A percentile compares a stretch with the other conserved stretches of the same genome.
These are phyloP conservation scores for Nannoperca australis DNA, from an alignment of 2,797 vertebrate genomes.

Conservation along the genomic window DNA sequence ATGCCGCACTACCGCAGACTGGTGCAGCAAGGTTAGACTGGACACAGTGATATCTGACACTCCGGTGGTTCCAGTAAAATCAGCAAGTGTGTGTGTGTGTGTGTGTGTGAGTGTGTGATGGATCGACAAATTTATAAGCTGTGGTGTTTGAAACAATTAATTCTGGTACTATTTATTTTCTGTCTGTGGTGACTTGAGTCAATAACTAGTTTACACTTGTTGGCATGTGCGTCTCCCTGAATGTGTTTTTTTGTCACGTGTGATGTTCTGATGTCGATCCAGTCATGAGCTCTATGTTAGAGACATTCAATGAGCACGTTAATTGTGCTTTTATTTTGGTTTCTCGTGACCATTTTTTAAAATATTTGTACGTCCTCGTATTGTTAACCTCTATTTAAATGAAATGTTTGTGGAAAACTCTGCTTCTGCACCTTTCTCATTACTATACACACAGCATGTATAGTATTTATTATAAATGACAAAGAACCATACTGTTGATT, in stretches of 20 bases:
- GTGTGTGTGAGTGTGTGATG: background rate
- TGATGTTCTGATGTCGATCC: constrained; percentile 60
- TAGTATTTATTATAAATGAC: constrained; percentile 53
- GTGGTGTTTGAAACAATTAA: constrained; percentile 49
- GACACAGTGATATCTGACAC: background rate
- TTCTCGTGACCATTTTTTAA: background rate
- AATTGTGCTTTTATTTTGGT: constrained; percentile 66
- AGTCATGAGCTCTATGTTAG: constrained; percentile 81
- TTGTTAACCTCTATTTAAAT: constrained; percentile 47
- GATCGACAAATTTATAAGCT: constrained; percentile 59
- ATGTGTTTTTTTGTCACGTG: constrained; percentile 51
- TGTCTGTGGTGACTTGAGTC: constrained; percentile 17
- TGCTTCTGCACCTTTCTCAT: constrained; percentile 58
- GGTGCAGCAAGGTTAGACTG: constrained; percentile 90
- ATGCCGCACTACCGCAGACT: constrained; percentile 97
- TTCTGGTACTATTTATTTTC: constrained; percentile 55
- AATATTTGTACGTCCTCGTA: constrained; percentile 19
- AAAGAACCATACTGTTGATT: constrained; percentile 53
- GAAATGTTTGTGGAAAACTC: constrained; percentile 22
- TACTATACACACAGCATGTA: constrained; percentile 53
- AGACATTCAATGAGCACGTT: constrained; percentile 79
- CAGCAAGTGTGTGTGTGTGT: constrained; percentile 15
- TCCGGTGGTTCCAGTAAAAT: constrained; percentile 11
- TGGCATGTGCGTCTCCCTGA: constrained; percentile 32
- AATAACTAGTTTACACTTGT: constrained; percentile 54